Conservation (phyloP, 2,888 invertebrate genomes). For the Anthrax anthrax region DNA sequence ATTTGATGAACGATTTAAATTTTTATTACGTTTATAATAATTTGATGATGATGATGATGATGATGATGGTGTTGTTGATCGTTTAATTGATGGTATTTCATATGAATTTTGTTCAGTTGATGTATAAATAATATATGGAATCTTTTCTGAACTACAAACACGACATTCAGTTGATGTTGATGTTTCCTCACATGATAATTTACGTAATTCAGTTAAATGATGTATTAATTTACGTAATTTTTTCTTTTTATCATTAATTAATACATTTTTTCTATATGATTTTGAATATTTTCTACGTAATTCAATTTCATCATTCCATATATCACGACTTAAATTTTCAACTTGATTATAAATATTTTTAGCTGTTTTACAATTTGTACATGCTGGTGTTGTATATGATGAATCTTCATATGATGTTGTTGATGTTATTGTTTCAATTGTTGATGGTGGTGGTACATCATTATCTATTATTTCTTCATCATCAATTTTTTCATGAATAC, state of each 20-base stretch:
- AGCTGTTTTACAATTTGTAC: neutral
- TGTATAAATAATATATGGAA: neutral
- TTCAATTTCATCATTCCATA: neutral
- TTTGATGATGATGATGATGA: neutral
- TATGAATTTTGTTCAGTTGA: neutral
- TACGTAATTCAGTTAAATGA: neutral
- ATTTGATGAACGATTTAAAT: neutral
- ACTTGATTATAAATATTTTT: conserved; percentile 3
- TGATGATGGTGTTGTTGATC: neutral
- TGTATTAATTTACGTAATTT: conserved; percentile 2
- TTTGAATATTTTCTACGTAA: neutral
- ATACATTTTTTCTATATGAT: neutral
- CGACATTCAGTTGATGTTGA: neutral
- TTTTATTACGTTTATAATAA: neutral
- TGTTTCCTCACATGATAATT: neutral
- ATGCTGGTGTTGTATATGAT: neutral
- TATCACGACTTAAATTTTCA: neutral
- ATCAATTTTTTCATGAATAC: conserved; percentile 4
- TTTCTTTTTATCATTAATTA: neutral
- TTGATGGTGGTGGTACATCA: neutral
- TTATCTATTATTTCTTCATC: neutral
- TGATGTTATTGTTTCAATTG: neutral
- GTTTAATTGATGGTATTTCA: neutral
- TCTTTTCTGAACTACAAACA: neutral
- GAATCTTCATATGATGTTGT: neutral